Evolutionary conservation across 2,888 invertebrate genomes (phyloP).

Genomic region (Lissocephala sabroskyi): DNA sequence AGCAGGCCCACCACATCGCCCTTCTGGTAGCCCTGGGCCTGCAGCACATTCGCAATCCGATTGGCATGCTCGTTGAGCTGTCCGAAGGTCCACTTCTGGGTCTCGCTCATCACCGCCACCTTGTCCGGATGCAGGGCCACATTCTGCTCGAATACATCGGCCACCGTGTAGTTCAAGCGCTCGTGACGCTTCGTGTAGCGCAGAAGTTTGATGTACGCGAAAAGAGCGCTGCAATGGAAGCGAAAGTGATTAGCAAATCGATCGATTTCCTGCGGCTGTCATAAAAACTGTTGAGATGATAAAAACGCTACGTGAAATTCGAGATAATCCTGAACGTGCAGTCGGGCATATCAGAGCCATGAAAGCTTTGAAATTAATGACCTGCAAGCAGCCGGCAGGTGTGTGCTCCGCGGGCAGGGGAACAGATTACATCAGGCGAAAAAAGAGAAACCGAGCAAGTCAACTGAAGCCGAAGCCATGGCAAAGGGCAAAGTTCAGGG

Average conservation of each 20-base stretch:
- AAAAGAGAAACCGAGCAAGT: no score
- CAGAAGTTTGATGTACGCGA: slow-evolving; percentile 79
- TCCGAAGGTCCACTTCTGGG: slow-evolving; percentile 86
- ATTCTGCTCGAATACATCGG: slow-evolving; percentile 83
- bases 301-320: no score
- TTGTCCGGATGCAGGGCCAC: slow-evolving; percentile 87
- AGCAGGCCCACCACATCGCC: slow-evolving; percentile 92
- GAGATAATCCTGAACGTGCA: no score
- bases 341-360: no score
- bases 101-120: slow-evolving; percentile 80
- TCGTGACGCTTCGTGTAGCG: slow-evolving; percentile 77
- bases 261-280: no score
- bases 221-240: slow-evolving; percentile 77
- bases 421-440: no score
- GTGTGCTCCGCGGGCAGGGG: no score
- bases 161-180: slow-evolving; percentile 81
- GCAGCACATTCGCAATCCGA: slow-evolving; percentile 85
- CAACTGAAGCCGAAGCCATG: no score
- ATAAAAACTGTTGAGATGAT: no score
- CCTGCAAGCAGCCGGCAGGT: no score
- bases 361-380: no score
- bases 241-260: background rate
- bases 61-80: slow-evolving; percentile 92
- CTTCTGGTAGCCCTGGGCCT: slow-evolving; percentile 83
- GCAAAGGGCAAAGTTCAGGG: no score